Percentiles rank a stretch among this genome's conserved stretches.
phyloP scores from a whole-genome alignment of 2,888 invertebrate species.

The Kryphioiulus occultus region DNA sequence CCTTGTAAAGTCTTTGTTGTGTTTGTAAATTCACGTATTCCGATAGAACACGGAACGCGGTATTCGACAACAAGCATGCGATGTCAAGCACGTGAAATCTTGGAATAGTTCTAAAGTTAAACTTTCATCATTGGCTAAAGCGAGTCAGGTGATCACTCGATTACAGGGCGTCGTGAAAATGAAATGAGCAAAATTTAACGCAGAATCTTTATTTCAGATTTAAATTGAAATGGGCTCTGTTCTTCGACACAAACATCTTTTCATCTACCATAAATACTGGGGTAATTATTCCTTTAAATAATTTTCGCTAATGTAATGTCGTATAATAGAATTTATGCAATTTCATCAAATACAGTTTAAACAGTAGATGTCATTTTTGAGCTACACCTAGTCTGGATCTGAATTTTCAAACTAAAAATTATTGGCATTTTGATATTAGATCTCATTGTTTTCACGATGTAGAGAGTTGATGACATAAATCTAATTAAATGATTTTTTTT shows the following conservation, averaged over 20 bases:
- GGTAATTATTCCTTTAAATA: constrained; percentile 49
- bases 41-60: not conserved
- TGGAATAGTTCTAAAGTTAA: too few relatives aligned
- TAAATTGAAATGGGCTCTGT: constrained; percentile 42
- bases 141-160: not conserved
- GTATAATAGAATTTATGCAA: not conserved
- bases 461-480: too few relatives aligned
- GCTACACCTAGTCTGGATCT: too few relatives aligned
- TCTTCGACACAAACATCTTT: constrained; percentile 54
- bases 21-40: not conserved
- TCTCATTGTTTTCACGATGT: too few relatives aligned
- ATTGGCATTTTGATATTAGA: too few relatives aligned
- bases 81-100: not conserved
- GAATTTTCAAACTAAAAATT: not conserved
- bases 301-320: not conserved
- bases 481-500: constrained; percentile 45
- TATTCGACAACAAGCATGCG: not conserved
- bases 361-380: too few relatives aligned
- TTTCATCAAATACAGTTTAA: too few relatives aligned
- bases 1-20: too few relatives aligned
- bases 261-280: constrained; percentile 54
- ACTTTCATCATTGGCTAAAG: not conserved
- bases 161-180: not conserved
- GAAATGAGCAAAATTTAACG: too few relatives aligned
- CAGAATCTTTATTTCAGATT: not conserved